Evolutionary conservation across 2,888 invertebrate species (phyloP), one percentile per base, ranked within the genome.

Genomic region (Trilocha varians): DNA sequence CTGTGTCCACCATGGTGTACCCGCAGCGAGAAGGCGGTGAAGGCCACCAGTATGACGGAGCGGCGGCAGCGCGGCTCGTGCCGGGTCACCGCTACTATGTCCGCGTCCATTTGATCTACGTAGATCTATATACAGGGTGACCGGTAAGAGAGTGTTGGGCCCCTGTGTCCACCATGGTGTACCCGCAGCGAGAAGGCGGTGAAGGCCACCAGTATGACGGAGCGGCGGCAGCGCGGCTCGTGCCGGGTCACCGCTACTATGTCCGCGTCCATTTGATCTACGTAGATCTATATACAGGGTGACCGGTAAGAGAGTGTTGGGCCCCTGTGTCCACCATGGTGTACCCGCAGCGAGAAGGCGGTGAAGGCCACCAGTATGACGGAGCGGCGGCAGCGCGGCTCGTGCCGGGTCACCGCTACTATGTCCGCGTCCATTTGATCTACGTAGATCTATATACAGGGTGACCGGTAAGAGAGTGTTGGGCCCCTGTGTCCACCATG

Each of bases 171-270:
- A n/a, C n/a, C n/a, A n/a, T n/a, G n/a, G n/a, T n/a, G n/a, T n/a
- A n/a, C n/a, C n/a, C n/a, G n/a, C n/a, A n/a, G 37, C 13, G 17
- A 13, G 16, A 4, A 9, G 1, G 11, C 33, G n/a, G n/a, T n/a
- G n/a, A n/a, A n/a, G n/a, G n/a, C n/a, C 18, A 99, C 93, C 43
- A 98, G 78, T 46, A 99, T 91, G 41, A 98, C 94, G 44, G 96
- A 95, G 91, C 39, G 41, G 14, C 98, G 94, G 0, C 91, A 91
- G 36, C 69, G 80, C 0, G 98, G 96, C 53, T 95, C 93, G 76
- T 99, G 98, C 13, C 99, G 88, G 0, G 99, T 99, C 8, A 99
- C 93, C 8, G 97, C 96, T 5, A 99, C 95, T 38, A 97, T 91
- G 73, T 98, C 94, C 0, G 87, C 74, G 73, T 95, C 95, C 88